Base-by-base conservation (phyloP, 2,888 invertebrate species). In the Dendrolimus pini region DNA sequence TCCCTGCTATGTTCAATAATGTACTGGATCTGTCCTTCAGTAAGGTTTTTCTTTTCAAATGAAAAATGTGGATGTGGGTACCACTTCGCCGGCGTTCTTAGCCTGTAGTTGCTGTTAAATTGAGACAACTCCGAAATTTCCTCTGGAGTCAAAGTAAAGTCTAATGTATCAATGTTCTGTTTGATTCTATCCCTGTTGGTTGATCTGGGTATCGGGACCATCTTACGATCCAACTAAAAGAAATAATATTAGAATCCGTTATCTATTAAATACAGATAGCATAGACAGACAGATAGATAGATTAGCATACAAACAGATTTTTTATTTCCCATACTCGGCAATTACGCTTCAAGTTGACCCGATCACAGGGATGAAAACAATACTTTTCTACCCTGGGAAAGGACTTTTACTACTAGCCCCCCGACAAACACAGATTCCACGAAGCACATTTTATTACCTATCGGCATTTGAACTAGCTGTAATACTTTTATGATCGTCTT, bases 171-270 rank as follows among this genome's bases (percentile, higher is more conserved):
- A 55, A 93, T 86, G 69, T 94, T 93, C 69, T 92, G 83, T 58
- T 77, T 74, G 55, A 94, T 92, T 55, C 93, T 89, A 7, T 81
- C 79, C 62, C 86, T 84, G 63, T 93, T 93, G 2, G 90, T 89
- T 0, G 93, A 93, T 63, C 93, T 91, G 1, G 93, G 93, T 61
- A 94, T 92, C 7, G 93, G 91, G 42, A 93, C 82, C n/a, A 91
- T 75, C 1, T 92, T 87, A 12, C 91, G 80, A 60, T 93, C 91
- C 61, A 93, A 64, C 92, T 93, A 69, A 53, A 82, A 82, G 41
- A 67, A 63, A 62, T 12, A 30, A 30, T 6, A 30, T 6, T 30
- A 30, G 3, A 30, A 30, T 3, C 6, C 30, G 30, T 30, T 30
- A 30, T 30, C 2, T 30, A 30, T 6, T 30, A 30, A 3, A 30